A percentile compares a stretch with the other conserved stretches of the same genome.
These are phyloP conservation scores for Acanthornis magna DNA, from an alignment of 2,797 vertebrate genomes.

Conservation along the genomic window DNA sequence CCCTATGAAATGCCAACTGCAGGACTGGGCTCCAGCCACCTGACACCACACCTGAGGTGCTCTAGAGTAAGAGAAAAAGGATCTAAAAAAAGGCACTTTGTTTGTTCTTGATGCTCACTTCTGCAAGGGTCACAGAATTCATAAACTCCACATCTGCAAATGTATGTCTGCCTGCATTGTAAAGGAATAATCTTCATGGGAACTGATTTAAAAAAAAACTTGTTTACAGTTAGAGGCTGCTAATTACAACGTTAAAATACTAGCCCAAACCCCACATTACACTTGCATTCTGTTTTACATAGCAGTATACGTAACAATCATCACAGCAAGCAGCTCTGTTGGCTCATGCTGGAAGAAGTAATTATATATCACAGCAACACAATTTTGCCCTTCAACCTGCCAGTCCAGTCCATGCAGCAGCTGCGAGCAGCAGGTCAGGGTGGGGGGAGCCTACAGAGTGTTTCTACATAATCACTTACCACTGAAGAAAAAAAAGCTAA, in stretches of 20 bases:
- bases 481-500: neutral
- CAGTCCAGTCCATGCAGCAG: slow-evolving; percentile 36
- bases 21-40: neutral
- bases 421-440: slow-evolving; percentile 15
- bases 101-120: neutral
- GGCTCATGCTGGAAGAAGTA: slow-evolving; percentile 57
- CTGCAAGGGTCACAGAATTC: neutral
- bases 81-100: neutral
- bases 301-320: slow-evolving; percentile 51
- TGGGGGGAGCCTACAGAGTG: neutral
- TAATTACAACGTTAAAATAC: slow-evolving; percentile 65
- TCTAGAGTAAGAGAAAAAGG: neutral
- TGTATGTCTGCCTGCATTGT: neutral
- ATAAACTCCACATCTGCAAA: neutral
- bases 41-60: neutral
- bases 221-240: slow-evolving; percentile 53
- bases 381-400: slow-evolving; percentile 59
- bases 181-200: slow-evolving; percentile 33
- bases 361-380: slow-evolving; percentile 49
- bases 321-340: slow-evolving; percentile 43
- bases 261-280: slow-evolving; percentile 29
- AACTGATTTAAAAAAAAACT: neutral
- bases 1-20: neutral
- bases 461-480: slow-evolving; percentile 15
- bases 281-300: slow-evolving; percentile 51